Percentiles rank a stretch among this genome's conserved stretches.
These are phyloP conservation scores for Leptobrachium leishanense DNA, from an alignment of 2,113 vertebrate species.

Conservation along the genomic window DNA sequence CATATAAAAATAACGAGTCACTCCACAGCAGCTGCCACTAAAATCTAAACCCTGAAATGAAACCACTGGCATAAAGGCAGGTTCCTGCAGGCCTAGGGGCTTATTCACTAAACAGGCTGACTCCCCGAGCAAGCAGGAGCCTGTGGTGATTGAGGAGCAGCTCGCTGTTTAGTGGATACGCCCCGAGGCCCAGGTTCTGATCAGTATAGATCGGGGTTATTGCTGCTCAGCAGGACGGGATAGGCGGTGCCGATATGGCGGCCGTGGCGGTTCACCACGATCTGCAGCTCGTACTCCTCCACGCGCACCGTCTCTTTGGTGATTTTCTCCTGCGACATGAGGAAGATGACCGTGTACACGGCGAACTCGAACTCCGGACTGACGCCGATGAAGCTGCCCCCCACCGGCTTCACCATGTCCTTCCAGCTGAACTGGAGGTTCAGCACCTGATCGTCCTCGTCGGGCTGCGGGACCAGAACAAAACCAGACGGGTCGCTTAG, in stretches of 20 bases:
- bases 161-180: no score
- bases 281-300: conserved; percentile 76
- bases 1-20: no score
- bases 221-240: conserved; percentile 76
- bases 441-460: conserved; percentile 79
- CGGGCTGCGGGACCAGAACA: conserved; percentile 64
- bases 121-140: not conserved
- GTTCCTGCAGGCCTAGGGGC: no score
- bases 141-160: not conserved
- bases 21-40: no score
- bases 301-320: conserved; percentile 68
- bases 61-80: no score
- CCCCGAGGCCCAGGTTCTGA: no score
- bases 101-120: not conserved
- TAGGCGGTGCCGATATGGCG: conserved; percentile 77
- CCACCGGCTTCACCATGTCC: conserved; percentile 72
- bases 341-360: conserved; percentile 80
- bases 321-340: conserved; percentile 69
- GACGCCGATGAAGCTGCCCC: conserved; percentile 78
- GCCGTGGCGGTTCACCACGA: conserved; percentile 73
- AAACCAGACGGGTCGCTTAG: no score
- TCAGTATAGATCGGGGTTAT: conserved; percentile 52
- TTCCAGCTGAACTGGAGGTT: conserved; percentile 89
- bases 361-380: conserved; percentile 83
- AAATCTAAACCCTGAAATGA: no score